Evolutionary conservation across 2,888 invertebrate species (phyloP).

Genomic region (Hyppa rectilinea): DNA sequence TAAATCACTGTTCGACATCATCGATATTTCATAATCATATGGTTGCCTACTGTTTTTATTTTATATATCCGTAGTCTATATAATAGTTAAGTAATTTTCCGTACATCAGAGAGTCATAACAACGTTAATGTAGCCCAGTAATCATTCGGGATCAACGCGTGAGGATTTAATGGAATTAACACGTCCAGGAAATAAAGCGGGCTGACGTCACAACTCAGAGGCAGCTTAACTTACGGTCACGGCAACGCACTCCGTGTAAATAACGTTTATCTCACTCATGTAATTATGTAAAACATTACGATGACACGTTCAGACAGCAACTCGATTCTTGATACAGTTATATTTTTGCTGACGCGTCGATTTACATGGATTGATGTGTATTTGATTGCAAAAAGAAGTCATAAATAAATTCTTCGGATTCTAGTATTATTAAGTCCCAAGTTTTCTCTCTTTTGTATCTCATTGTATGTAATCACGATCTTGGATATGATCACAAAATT

Average conservation of each 20-base stretch:
- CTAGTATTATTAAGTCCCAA: conserved; percentile 48
- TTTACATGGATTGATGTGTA: conserved; percentile 57
- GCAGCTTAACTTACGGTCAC: conserved; percentile 63
- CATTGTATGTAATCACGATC: conserved; percentile 11
- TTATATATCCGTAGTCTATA: background rate
- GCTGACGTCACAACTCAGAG: conserved; percentile 58
- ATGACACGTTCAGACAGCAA: conserved; percentile 67
- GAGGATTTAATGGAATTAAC: conserved; percentile 68
- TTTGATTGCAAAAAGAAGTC: conserved; percentile 68
- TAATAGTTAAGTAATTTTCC: conserved; percentile 38
- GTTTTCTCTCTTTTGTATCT: conserved; percentile 6
- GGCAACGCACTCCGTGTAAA: conserved; percentile 63
- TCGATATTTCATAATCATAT: conserved; percentile 28
- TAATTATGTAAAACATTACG: conserved; percentile 70
- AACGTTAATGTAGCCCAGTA: conserved; percentile 53
- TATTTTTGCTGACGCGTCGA: conserved; percentile 67
- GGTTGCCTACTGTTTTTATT: conserved; percentile 9
- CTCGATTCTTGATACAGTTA: conserved; percentile 66
- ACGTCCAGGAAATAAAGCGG: conserved; percentile 65
- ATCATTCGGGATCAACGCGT: conserved; percentile 60
- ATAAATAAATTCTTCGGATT: conserved; percentile 69
- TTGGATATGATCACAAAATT: background rate
- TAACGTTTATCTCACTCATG: conserved; percentile 71
- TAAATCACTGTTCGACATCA: conserved; percentile 33
- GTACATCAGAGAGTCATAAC: conserved; percentile 21